Percentiles rank a stretch among this genome's conserved stretches.
These are phyloP conservation scores for Cyprinodon brontotheroides DNA, from an alignment of 2,113 vertebrate genomes.

Conservation along the genomic window DNA sequence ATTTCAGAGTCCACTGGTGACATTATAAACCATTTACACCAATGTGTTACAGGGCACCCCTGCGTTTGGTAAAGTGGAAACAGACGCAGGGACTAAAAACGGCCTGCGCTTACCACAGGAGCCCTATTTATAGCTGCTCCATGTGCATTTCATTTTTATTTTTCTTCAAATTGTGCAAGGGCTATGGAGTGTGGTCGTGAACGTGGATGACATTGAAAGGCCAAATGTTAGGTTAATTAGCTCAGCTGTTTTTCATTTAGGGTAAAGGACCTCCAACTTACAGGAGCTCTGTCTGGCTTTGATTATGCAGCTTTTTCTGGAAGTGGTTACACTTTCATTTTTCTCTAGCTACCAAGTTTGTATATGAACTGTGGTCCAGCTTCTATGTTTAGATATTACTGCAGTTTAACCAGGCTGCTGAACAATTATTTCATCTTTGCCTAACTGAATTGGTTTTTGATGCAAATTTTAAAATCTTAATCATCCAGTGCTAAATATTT, in stretches of 20 bases:
- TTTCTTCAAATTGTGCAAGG: constrained; percentile 40
- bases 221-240: constrained; percentile 68
- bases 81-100: constrained; percentile 65
- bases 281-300: constrained; percentile 41
- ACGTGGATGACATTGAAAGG: constrained; percentile 65
- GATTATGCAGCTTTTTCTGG: constrained; percentile 39
- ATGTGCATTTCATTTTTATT: constrained; percentile 45
- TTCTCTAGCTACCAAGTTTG: constrained; percentile 4
- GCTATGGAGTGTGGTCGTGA: constrained; percentile 45
- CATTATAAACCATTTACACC: constrained; percentile 82
- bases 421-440: background rate
- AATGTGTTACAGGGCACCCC: constrained; percentile 74
- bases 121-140: constrained; percentile 41
- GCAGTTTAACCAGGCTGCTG: constrained; percentile 12
- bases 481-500: constrained; percentile 24
- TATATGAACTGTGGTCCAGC: constrained; percentile 10
- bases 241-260: constrained; percentile 60
- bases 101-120: constrained; percentile 28
- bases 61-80: constrained; percentile 75
- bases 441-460: constrained; percentile 3
- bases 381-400: constrained; percentile 1
- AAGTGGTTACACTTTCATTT: constrained; percentile 8
- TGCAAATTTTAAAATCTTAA: background rate
- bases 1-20: constrained; percentile 78
- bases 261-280: constrained; percentile 28